Conservation (phyloP, 92 coral and sea anemone species). For the Phymanthus crucifer region DNA sequence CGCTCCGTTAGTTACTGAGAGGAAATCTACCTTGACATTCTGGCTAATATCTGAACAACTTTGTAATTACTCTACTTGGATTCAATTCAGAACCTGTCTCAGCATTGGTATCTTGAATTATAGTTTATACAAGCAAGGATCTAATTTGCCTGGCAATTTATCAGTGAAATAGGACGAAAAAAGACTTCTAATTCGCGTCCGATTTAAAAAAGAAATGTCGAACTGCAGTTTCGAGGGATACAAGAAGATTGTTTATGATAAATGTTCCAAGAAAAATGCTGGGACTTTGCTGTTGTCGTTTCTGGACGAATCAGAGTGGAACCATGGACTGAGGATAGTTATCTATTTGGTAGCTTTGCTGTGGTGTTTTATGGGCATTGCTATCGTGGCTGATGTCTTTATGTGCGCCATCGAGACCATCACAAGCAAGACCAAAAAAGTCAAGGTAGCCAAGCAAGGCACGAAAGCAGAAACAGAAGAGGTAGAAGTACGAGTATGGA, state of each 20-base stretch:
- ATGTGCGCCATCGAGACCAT: constrained; percentile 98
- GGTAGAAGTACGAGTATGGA: constrained; percentile 93
- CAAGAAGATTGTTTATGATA: constrained; percentile 48
- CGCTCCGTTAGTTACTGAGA: not conserved
- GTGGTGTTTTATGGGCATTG: constrained; percentile 98
- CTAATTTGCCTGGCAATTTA: not conserved
- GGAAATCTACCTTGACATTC: not conserved
- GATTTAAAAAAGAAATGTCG: constrained; percentile 25
- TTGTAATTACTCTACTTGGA: not conserved
- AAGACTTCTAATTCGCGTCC: not conserved
- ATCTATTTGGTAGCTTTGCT: constrained; percentile 78
- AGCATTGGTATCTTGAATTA: not conserved
- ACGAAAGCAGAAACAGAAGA: constrained; percentile 59
- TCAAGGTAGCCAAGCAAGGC: constrained; percentile 82
- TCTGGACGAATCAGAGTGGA: constrained; percentile 93
- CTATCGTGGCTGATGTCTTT: constrained; percentile 92
- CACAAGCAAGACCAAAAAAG: constrained; percentile 93
- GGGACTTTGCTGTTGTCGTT: constrained; percentile 78
- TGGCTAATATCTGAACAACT: not conserved
- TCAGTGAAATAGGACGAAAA: not conserved
- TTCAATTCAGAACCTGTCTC: not conserved
- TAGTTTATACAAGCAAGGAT: not conserved
- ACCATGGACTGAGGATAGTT: constrained; percentile 62
- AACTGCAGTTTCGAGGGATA: constrained; percentile 19
- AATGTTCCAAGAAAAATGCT: constrained; percentile 52